A percentile compares a stretch with the other conserved stretches of the same genome.
Conservation (phyloP, 2,113 vertebrate genomes). For the Phodopus roborovskii region DNA sequence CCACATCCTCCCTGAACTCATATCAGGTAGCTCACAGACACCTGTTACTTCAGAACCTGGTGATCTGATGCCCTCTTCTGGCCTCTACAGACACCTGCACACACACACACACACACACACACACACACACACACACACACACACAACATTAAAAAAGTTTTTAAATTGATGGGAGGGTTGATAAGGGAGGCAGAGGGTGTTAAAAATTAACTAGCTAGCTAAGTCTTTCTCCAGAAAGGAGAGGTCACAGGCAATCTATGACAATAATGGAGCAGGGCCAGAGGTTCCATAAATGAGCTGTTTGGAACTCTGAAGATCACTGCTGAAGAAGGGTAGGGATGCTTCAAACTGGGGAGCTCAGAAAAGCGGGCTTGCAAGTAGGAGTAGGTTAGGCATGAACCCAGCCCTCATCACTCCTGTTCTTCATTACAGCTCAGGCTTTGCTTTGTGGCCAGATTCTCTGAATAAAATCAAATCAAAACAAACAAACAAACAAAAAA, state of each 20-base stretch:
- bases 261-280: neutral
- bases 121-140: neutral
- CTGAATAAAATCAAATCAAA: too few species aligned
- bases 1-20: neutral
- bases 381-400: neutral
- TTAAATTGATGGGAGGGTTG: neutral
- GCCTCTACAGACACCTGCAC: neutral
- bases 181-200: neutral
- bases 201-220: neutral
- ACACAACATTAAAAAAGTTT: neutral
- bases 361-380: neutral
- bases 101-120: neutral
- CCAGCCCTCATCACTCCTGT: neutral
- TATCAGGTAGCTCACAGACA: neutral
- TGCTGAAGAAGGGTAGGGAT: neutral
- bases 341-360: neutral
- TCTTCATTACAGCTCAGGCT: neutral
- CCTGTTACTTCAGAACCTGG: neutral
- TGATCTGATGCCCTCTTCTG: neutral
- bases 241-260: neutral
- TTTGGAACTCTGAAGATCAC: neutral
- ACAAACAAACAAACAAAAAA: neutral
- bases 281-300: neutral
- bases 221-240: constrained; percentile 29
- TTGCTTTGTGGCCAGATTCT: neutral